A percentile compares a stretch with the other conserved stretches of the same genome.
Conservation (phyloP, 64 coral and sea anemone species). For the Platygyra sinensis region DNA sequence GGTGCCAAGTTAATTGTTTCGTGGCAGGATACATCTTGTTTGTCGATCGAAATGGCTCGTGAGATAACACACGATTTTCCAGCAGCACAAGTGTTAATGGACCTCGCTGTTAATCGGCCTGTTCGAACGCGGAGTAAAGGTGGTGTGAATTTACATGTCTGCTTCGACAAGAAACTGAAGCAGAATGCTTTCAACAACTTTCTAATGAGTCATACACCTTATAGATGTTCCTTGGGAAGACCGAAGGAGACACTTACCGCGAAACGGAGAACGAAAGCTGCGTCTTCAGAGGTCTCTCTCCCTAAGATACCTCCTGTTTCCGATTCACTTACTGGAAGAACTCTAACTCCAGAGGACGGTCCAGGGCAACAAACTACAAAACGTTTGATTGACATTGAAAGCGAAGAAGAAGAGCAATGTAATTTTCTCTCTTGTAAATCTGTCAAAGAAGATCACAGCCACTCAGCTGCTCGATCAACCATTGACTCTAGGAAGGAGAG, state of each 20-base stretch:
- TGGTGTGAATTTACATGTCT: slow-evolving; percentile 28
- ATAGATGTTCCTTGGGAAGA: slow-evolving; percentile 25
- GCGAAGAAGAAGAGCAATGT: neutral
- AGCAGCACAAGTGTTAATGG: slow-evolving; percentile 23
- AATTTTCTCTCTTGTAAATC: slow-evolving; percentile 23
- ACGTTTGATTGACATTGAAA: neutral
- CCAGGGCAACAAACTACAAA: neutral
- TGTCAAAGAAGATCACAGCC: neutral
- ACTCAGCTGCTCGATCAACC: neutral
- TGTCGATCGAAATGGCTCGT: slow-evolving; percentile 23
- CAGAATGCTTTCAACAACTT: slow-evolving; percentile 40
- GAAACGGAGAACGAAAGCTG: neutral
- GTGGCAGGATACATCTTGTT: neutral
- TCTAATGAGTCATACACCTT: slow-evolving; percentile 30
- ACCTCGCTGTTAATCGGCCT: neutral
- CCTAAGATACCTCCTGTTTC: slow-evolving; percentile 6
- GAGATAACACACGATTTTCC: slow-evolving; percentile 32
- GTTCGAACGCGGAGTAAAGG: neutral
- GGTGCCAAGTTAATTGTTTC: neutral
- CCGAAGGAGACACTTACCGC: neutral
- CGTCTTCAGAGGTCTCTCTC: neutral
- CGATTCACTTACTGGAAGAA: neutral
- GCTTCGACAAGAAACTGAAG: slow-evolving; percentile 36
- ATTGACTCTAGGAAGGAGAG: neutral
- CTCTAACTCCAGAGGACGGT: neutral